Base-by-base conservation (phyloP, 2,113 vertebrate genomes). In the Callithrix jacchus region DNA sequence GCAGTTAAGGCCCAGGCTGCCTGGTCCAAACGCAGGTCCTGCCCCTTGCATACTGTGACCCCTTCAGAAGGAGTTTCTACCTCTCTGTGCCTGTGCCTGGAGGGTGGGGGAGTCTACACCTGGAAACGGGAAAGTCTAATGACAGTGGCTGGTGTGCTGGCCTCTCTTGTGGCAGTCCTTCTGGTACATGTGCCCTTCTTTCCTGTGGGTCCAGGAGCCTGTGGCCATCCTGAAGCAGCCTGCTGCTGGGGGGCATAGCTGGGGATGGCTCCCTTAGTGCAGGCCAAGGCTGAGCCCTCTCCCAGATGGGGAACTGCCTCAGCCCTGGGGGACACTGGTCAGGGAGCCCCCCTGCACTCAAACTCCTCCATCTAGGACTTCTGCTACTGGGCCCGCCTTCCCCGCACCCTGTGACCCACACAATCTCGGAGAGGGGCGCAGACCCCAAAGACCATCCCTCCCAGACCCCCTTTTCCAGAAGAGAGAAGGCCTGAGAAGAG, bases 151-250 rank as follows among this genome's bases (percentile, higher is more conserved):
- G 66, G 30, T 17, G 52, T 0, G 17, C 21, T 6, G 47, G 71
- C 37, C 37, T 54, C 32, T 54, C 3, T 11, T 49, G 10, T 1
- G 4, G 18, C 0, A 14, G 21, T 5, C 27, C 20, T 42, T 16
- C 68, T 23, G 23, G 37, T 42, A 37, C 13, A 17, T 3, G 8
- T 11, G 17, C 30, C n/a, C n/a, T 64, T 71, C 70, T 35, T 16
- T 61, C 17, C 68, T 23, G 71, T 9, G 4, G 42, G 47, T 3
- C 6, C 0, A 0, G 49, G 77, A 40, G 42, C 35, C 40, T 20
- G 0, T 10, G 23, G 61, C 23, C 68, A 40, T 1, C 54, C 17
- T 1, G 0, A n/a, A 32, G 52, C 20, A 13, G 61, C 77, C 14
- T 20, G 42, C 49, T 1, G 3, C 2, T 25, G 42, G 6, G 6